Evolutionary conservation across 2,797 vertebrate species (phyloP).

Genomic region (Darevskia nairensis): DNA sequence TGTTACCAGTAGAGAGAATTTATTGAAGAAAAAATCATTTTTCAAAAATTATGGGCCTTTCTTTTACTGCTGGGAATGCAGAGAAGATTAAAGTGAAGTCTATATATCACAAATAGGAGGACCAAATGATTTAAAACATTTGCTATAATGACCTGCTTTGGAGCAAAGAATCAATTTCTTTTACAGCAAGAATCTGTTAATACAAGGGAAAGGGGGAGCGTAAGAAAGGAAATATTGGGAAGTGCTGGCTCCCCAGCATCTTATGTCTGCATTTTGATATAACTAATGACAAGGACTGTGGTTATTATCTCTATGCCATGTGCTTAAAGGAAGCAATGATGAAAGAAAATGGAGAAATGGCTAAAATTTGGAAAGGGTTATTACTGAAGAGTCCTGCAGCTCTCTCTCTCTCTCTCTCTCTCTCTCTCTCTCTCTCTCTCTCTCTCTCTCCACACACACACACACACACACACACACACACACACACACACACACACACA

Average conservation of each 20-base stretch:
- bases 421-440: background rate
- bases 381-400: background rate
- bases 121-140: conserved; percentile 78
- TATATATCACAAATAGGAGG: conserved; percentile 79
- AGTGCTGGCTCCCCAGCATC: conserved; percentile 31
- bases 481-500: background rate
- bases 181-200: conserved; percentile 76
- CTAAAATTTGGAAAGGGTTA: conserved; percentile 17
- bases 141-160: conserved; percentile 78
- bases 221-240: conserved; percentile 47
- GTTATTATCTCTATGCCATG: background rate
- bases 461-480: too few species aligned
- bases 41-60: conserved; percentile 76
- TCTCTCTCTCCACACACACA: too few species aligned
- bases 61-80: conserved; percentile 76
- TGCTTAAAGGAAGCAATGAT: conserved; percentile 29
- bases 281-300: conserved; percentile 39
- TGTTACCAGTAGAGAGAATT: conserved; percentile 62
- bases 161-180: conserved; percentile 80
- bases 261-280: conserved; percentile 42
- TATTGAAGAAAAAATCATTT: conserved; percentile 73
- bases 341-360: background rate
- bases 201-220: conserved; percentile 56
- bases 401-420: background rate
- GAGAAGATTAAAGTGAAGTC: conserved; percentile 80